Evolutionary conservation across 2,888 invertebrate genomes (phyloP).

Genomic region (Cantharis nigra): DNA sequence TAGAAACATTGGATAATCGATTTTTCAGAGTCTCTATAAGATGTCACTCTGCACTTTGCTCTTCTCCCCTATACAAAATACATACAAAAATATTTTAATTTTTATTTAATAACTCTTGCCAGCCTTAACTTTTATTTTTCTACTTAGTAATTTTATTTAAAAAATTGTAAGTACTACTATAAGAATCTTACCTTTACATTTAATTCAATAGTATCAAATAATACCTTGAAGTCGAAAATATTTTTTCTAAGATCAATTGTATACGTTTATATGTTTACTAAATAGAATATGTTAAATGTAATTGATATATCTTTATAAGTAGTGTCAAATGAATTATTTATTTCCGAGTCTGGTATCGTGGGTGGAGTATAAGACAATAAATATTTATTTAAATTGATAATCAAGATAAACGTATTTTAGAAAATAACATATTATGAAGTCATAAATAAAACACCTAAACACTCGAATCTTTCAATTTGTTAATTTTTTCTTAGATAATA

Average conservation of each 20-base stretch:
- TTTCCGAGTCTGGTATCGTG: neutral
- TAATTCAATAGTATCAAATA: neutral
- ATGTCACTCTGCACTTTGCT: too few species aligned
- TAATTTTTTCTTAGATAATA: neutral
- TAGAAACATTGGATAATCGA: too few species aligned
- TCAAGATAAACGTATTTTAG: neutral
- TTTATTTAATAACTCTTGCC: neutral
- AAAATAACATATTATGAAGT: neutral
- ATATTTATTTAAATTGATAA: neutral
- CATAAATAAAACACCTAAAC: neutral
- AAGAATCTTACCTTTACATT: neutral
- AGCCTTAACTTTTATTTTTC: neutral
- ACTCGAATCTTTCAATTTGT: neutral
- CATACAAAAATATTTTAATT: neutral
- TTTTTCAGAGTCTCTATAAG: too few species aligned
- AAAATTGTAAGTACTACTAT: neutral
- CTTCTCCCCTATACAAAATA: neutral
- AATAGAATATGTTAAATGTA: neutral
- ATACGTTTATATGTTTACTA: neutral
- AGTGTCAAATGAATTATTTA: neutral
- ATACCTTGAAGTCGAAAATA: neutral
- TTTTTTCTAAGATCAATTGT: neutral
- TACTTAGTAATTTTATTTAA: neutral
- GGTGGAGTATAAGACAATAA: neutral
- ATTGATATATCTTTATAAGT: neutral